Base-by-base conservation (phyloP, 2,797 vertebrate species). In the Coregonus ussuriensis region DNA sequence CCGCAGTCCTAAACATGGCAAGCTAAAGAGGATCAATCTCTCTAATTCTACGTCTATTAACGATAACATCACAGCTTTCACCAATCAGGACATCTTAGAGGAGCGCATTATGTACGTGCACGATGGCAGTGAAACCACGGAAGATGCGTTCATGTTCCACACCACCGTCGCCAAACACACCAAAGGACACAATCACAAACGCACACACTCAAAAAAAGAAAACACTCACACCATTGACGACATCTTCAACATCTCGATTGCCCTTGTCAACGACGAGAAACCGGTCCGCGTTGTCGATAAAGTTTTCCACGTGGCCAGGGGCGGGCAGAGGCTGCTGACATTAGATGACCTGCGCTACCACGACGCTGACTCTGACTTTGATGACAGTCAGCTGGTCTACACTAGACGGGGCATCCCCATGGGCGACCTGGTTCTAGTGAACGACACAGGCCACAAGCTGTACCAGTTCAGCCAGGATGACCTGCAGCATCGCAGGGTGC, bases 311-410 rank as follows among this genome's bases (percentile, higher is more conserved):
- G 79, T 98, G 13, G 94, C 96, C 31, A 87, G 91, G 33, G 94
- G 95, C 0, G 88, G 95, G n/a, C 96, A 96, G 77, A 91, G 91
- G 75, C 80, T 98, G 53, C 75, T 99, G 86, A 98, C 96, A 0
- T 72, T 94, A 77, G 86, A 89, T 33, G 96, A 97, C 78, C 93
- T 98, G 41, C 87, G 96, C 74, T 97, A 93, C 87, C 95, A 91
- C n/a, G 96, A 99, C 16, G 92, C 96, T 0, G 96, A 98, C 87
- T 92, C 92, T 0, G 96, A 98, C 91, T 99, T 96, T 82, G 94
- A 97, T 65, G 95, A 98, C 66, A 91, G 91, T 3, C 92, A 95
- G 85, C 87, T 98, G 89, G 92, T 98, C 0, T 98, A 97, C 78
- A 97, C 94, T 0, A 85, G 95, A 51, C 85, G 91, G 71, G 96